A percentile compares a stretch with the other conserved stretches of the same genome.
These are phyloP conservation scores for Seira musarum DNA, from an alignment of 2,888 invertebrate species.

Conservation along the genomic window DNA sequence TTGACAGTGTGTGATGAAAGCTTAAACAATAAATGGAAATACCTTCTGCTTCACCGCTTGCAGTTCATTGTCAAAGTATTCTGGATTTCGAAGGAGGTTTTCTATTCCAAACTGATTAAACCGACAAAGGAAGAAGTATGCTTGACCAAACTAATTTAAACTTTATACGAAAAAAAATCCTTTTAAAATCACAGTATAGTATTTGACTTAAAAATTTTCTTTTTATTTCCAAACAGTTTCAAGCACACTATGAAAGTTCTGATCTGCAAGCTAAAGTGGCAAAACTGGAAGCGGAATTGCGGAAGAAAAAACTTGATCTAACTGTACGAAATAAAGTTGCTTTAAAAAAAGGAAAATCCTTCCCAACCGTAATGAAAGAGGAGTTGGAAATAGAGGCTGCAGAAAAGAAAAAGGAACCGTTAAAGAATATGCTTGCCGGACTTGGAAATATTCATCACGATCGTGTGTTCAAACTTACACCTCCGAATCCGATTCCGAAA, in stretches of 20 bases:
- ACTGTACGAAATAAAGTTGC: no score
- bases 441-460: slow-evolving; percentile 16
- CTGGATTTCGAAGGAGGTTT: slow-evolving; percentile 32
- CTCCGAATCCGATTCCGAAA: no score
- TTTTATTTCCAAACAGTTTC: no score
- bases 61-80: slow-evolving; percentile 19
- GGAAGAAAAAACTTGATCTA: no score
- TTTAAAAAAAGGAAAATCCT: no score
- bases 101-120: not conserved
- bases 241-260: not conserved
- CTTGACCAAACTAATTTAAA: no score
- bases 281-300: no score
- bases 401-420: not conserved
- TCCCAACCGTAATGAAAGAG: no score
- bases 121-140: slow-evolving; percentile 27
- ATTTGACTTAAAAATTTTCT: no score
- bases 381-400: slow-evolving; percentile 9
- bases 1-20: no score
- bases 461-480: slow-evolving; percentile 17
- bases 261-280: not conserved
- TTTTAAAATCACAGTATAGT: no score
- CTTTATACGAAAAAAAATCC: no score
- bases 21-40: slow-evolving; percentile 47
- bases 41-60: slow-evolving; percentile 23
- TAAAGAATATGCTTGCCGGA: not conserved